Base-by-base conservation (phyloP, 1,140 invertebrate species). In the Drosophila pallidifrons region DNA sequence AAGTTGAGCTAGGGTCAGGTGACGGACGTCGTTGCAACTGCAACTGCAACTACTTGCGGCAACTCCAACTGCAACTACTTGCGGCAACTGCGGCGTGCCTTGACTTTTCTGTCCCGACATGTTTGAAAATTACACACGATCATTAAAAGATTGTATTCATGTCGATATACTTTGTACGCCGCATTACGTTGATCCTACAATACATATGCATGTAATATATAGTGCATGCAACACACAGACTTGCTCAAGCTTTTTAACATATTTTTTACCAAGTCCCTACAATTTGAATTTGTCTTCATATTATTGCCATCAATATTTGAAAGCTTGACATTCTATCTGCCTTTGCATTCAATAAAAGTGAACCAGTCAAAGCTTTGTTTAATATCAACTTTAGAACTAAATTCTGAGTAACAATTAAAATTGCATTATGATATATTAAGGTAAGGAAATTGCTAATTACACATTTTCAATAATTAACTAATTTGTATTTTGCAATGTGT, bases 71-170 rank as follows among this genome's bases (percentile, higher is more conserved):
- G 69, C 63, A 16, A 45, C 63, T 20, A 52, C 52, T 35, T 59
- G 15, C 65, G 38, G 28, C 55, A 30, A 43, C 55, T 47, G 60
- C 52, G 47, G 67, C 69, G 45, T 77, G 69, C 28, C 64, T 57
- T 67, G 73, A 68, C 61, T 68, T 73, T 28, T 35, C 65, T 59
- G 81, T 70, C 73, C 60, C 77, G 67, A 76, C 75, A 85, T 89
- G 79, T 81, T 89, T 89, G 71, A 74, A 88, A 88, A 88, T 89
- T 88, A 88, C 86, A 89, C 85, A 88, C 85, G 85, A 88, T 88
- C 85, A 88, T 88, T 88, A 89, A 89, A 89, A 88, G 85, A 88
- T 88, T 88, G 85, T 81, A 85, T 89, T 85, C 85, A 85, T 89
- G 81, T 88, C 75, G 85, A 85, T 77, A 79, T 89, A 89, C 89